phyloP scores from a whole-genome alignment of 2,888 invertebrate species.

The Tenthredo amoena region DNA sequence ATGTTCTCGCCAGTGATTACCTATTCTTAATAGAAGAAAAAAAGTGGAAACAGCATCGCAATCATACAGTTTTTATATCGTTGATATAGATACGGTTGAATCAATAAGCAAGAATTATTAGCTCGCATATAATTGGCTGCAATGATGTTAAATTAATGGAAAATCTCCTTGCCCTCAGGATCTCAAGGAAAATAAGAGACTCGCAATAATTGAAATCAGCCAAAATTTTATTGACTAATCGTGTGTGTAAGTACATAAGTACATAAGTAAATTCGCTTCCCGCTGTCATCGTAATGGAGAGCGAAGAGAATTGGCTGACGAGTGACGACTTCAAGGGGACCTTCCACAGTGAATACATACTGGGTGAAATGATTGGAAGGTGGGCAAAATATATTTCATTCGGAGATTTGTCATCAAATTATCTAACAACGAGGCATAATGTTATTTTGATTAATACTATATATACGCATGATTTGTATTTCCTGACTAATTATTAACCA shows the following conservation, averaged over 20 bases:
- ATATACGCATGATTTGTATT: background rate
- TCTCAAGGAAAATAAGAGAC: background rate
- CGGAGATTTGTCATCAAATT: background rate
- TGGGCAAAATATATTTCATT: conserved; percentile 50
- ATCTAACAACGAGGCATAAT: background rate
- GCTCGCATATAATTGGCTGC: background rate
- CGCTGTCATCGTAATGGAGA: conserved; percentile 56
- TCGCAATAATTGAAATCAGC: background rate
- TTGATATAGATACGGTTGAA: background rate
- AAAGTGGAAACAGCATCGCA: background rate
- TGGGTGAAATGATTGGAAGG: conserved; percentile 71
- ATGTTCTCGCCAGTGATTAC: background rate
- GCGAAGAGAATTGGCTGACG: conserved; percentile 58
- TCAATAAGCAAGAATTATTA: background rate
- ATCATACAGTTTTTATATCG: background rate
- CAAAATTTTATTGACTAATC: background rate
- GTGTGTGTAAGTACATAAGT: background rate
- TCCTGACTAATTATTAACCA: conserved; percentile 45
- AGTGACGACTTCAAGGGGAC: conserved; percentile 59
- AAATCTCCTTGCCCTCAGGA: background rate
- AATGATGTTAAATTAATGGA: background rate
- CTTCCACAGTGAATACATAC: conserved; percentile 68
- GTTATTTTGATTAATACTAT: background rate
- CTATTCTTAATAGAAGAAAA: background rate
- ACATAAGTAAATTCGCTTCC: conserved; percentile 4